These are phyloP conservation scores for Branchinecta sandiegonensis DNA, from an alignment of 2,888 invertebrate genomes.

Conservation along the genomic window DNA sequence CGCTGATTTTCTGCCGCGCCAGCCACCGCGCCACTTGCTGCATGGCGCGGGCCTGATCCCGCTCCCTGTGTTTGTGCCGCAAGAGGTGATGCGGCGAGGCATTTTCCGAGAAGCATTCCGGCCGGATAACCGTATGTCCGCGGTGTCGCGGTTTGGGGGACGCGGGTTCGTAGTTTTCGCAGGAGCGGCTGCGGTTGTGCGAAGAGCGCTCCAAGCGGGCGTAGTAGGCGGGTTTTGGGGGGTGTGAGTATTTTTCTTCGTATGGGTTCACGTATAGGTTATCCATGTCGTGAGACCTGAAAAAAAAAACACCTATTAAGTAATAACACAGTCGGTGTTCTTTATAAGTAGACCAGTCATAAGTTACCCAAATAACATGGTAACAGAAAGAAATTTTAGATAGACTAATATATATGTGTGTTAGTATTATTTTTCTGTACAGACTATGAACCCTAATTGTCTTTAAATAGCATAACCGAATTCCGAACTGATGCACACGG, in stretches of 20 bases:
- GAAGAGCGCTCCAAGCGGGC: background rate
- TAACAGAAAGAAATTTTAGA: no score
- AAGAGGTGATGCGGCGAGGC: slow-evolving; percentile 39
- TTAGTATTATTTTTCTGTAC: no score
- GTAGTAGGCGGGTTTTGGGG: background rate
- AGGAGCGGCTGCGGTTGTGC: slow-evolving; percentile 1
- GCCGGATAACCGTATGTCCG: background rate
- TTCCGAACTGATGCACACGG: no score
- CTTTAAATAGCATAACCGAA: no score
- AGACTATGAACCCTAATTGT: no score
- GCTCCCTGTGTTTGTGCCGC: slow-evolving; percentile 45
- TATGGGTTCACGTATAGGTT: background rate
- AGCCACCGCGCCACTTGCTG: slow-evolving; percentile 45
- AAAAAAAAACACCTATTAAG: background rate
- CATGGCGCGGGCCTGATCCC: slow-evolving; percentile 46
- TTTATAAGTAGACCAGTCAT: no score
- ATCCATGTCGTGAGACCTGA: slow-evolving; percentile 3
- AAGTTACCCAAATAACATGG: no score
- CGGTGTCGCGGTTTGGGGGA: background rate
- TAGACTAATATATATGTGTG: no score
- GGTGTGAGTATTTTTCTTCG: background rate
- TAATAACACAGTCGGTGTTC: no score
- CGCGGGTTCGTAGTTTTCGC: background rate
- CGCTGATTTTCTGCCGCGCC: slow-evolving; percentile 35
- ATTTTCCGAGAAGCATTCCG: slow-evolving; percentile 7